Percentiles rank a stretch among this genome's conserved stretches.
phyloP scores from a whole-genome alignment of 2,888 invertebrate genomes.

The Cheilosia impressa region DNA sequence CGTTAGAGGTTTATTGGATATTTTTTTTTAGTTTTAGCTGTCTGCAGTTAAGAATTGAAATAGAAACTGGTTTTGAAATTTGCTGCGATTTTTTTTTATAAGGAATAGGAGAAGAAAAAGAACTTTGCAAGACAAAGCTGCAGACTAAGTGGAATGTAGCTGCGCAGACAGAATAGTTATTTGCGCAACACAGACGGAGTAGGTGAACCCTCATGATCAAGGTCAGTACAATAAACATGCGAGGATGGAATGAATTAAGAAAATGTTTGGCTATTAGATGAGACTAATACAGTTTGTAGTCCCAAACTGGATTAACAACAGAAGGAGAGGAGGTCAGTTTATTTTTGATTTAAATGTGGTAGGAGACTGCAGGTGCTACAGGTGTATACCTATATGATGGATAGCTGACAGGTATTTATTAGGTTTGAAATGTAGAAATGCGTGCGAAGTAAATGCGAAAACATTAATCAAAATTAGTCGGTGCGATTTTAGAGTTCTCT shows the following conservation, averaged over 20 bases:
- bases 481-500: neutral
- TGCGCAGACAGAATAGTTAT: conserved; percentile 69
- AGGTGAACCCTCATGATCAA: conserved; percentile 67
- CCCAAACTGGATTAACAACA: conserved; percentile 17
- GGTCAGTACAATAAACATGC: conserved; percentile 34
- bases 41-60: conserved; percentile 62
- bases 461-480: conserved; percentile 18
- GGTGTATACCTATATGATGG: conserved; percentile 39
- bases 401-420: conserved; percentile 16
- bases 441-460: conserved; percentile 7
- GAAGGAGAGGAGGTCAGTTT: conserved; percentile 4
- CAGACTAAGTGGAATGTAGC: conserved; percentile 68
- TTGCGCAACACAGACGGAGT: conserved; percentile 35
- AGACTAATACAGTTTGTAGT: conserved; percentile 34
- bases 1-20: conserved; percentile 18
- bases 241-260: conserved; percentile 5
- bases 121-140: conserved; percentile 43
- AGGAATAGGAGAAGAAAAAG: conserved; percentile 30
- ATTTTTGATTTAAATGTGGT: conserved; percentile 21
- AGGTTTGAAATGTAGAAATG: neutral
- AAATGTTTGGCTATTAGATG: conserved; percentile 31
- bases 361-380: conserved; percentile 1
- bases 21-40: conserved; percentile 42
- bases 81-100: neutral
- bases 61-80: conserved; percentile 63